Conservation (phyloP, 1,140 invertebrate species). For the Penaeus japonicus region DNA sequence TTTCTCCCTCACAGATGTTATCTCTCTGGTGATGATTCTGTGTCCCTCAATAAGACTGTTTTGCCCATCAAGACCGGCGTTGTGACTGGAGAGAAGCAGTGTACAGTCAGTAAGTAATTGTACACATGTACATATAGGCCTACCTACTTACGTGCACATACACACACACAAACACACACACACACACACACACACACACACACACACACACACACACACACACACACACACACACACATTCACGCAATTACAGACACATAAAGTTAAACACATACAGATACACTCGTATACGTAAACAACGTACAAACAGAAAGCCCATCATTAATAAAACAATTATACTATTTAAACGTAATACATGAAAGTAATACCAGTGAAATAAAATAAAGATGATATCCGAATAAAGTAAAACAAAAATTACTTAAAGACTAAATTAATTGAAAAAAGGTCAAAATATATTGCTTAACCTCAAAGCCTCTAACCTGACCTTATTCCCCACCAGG, state of each 20-base stretch:
- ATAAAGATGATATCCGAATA: too few species aligned
- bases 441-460: neutral
- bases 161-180: neutral
- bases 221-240: neutral
- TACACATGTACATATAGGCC: neutral
- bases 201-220: neutral
- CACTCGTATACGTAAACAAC: neutral
- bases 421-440: too few species aligned
- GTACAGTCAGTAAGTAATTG: slow-evolving; percentile 46
- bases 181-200: neutral
- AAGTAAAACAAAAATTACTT: too few species aligned
- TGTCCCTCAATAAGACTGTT: slow-evolving; percentile 62
- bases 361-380: too few species aligned
- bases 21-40: slow-evolving; percentile 66
- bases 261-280: neutral
- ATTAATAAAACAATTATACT: too few species aligned
- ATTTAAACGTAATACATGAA: too few species aligned
- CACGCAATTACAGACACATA: neutral
- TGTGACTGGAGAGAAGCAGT: slow-evolving; percentile 43
- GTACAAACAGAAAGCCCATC: too few species aligned
- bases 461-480: neutral
- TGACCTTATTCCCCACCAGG: neutral
- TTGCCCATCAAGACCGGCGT: slow-evolving; percentile 31
- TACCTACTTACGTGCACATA: neutral
- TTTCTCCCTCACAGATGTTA: slow-evolving; percentile 64